A percentile compares a stretch with the other conserved stretches of the same genome.
phyloP scores from a whole-genome alignment of 2,888 invertebrate genomes.

The Oligia latruncula region DNA sequence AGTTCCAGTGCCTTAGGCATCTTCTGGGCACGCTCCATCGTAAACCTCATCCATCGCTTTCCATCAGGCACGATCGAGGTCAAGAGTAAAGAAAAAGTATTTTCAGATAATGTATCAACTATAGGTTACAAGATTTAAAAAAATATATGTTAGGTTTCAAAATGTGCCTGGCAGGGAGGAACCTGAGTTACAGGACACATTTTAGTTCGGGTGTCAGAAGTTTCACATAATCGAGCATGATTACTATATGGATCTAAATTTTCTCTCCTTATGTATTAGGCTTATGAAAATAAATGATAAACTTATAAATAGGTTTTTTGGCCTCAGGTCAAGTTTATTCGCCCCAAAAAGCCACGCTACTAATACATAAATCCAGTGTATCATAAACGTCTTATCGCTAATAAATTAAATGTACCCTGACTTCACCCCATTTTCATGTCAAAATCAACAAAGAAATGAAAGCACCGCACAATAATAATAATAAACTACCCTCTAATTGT shows the following conservation, averaged over 20 bases:
- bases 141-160: neutral
- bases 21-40: too few species aligned
- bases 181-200: neutral
- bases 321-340: neutral
- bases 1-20: too few species aligned
- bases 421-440: slow-evolving; percentile 16
- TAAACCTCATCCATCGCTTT: too few species aligned
- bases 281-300: neutral
- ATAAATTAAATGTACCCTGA: slow-evolving; percentile 10
- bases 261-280: neutral
- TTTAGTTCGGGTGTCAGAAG: neutral
- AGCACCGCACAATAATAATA: slow-evolving; percentile 10
- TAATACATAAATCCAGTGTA: neutral
- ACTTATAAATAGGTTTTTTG: neutral
- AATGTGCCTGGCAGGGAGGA: neutral
- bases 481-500: slow-evolving; percentile 43
- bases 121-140: neutral
- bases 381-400: neutral
- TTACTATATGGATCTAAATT: neutral
- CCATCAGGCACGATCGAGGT: too few species aligned
- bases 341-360: neutral
- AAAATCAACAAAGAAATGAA: slow-evolving; percentile 25
- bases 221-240: neutral
- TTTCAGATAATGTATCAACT: neutral
- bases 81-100: neutral